Base-by-base conservation (phyloP, 2,113 vertebrate genomes). In the Cisticola juncidis region DNA sequence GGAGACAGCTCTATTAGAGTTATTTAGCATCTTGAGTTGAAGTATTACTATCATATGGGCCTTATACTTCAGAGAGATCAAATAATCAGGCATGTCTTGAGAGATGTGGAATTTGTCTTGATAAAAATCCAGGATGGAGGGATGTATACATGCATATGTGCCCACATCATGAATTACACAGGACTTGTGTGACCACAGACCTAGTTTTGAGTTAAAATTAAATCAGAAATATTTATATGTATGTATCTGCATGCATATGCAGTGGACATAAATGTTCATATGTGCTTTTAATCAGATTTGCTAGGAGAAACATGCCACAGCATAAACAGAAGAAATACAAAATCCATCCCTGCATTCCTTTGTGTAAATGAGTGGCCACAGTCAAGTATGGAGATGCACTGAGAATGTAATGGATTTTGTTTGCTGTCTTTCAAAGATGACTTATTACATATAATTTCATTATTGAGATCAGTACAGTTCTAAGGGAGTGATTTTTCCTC, bases 321-420 rank as follows among this genome's bases (percentile, higher is more conserved):
- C 38, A 9, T 66, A 65, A 88, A 65, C 14, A 38, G 48, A 78
- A 47, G 48, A 76, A 57, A 18, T 47, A 42, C 16, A 35, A 47
- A 61, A 56, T 82, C 48, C 35, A 72, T 28, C 35, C 20, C n/a
- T 38, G 26, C 9, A 12, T 78, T 78, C 45, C 42, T 77, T 89
- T 44, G 4, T 26, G 1, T n/a, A 26, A 51, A 54, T 42, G 14
- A 51, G 16, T 26, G 50, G 26, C n/a, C 50, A 47, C 0, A 0
- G 21, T 54, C 50, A 89, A 29, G 8, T 74, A 9, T 6, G 33
- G 69, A 80, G n/a, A 29, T 62, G 42, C 7, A 2, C 36, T 57
- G 44, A 66, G 48, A 62, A 60, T 25, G 31, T 51, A 29, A 50
- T 0, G 0, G 50, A 36, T 57, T 90, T 92, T 78, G 7, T 28